Base-by-base conservation (phyloP, 2,797 vertebrate genomes). In the Acrossocheilus fasciatus region DNA sequence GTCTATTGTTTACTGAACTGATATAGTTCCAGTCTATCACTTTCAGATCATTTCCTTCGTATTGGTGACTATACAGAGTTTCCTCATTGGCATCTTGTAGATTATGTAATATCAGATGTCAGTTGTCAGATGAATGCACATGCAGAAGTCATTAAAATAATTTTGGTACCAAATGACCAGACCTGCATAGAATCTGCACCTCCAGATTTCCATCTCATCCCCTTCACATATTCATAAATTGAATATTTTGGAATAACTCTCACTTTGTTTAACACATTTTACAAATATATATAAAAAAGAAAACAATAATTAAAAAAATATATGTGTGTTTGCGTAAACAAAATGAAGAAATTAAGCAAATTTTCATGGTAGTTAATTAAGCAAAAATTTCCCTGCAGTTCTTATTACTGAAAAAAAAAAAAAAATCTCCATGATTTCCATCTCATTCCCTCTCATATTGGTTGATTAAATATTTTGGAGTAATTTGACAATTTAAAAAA, bases 111-210 rank as follows among this genome's bases (percentile, higher is more conserved):
- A 62, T 78, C 26, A n/a, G 47, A 59, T 82, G 30, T 50, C 15
- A 79, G 47, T 62, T 69, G 26, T 20, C 74, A 72, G 23, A 59
- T 41, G 23, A 68, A 85, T 43, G 78, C 64, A 83, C 84, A 57
- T 54, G 39, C 47, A 70, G 43, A 64, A 68, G 3, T 76, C 43
- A 75, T n/a, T 36, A 6, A 66, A 86, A 77, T 76, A 0, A 20
- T 72, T 74, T 76, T 85, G 82, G 82, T 82, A 88, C 87, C 83
- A 77, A 75, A 70, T 76, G 36, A 68, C 57, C 23, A 77, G 73
- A 18, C 23, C 36, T 30, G 34, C 83, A 84, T 9, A 57, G 83
- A 69, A 84, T 84, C 74, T 69, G 47, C 34, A 57, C 39, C 17
- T 20, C 62, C 26, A 68, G 26, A 66, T 72, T 57, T 41, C 2